phyloP scores from a whole-genome alignment of 2,888 invertebrate species.

The Actias luna region DNA sequence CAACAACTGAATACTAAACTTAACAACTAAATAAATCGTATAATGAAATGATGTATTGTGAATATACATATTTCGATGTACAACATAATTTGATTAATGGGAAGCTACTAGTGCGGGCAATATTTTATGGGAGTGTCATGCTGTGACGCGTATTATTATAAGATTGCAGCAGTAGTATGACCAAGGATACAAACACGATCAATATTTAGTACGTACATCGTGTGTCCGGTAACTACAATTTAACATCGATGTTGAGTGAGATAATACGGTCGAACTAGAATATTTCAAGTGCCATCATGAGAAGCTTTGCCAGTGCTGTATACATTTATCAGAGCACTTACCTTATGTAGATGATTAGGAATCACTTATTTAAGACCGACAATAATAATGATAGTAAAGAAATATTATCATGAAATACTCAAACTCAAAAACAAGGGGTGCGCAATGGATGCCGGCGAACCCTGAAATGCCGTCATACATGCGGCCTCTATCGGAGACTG shows the following conservation, averaged over 20 bases:
- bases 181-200: conserved; percentile 11
- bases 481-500: conserved; percentile 69
- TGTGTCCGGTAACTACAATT: conserved; percentile 37
- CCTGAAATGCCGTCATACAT: conserved; percentile 70
- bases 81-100: conserved; percentile 4
- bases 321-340: conserved; percentile 40
- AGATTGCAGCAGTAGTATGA: neutral
- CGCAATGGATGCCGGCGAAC: conserved; percentile 67
- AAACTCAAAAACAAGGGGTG: conserved; percentile 43
- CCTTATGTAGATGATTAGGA: conserved; percentile 37
- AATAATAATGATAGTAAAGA: conserved; percentile 16
- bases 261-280: conserved; percentile 56
- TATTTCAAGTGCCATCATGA: conserved; percentile 43
- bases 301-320: conserved; percentile 56
- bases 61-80: neutral
- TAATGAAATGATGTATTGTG: neutral
- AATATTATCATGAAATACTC: conserved; percentile 26
- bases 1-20: no score
- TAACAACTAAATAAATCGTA: neutral
- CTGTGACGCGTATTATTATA: neutral
- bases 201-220: conserved; percentile 16
- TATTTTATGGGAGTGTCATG: conserved; percentile 15
- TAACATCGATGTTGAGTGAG: conserved; percentile 45
- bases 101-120: neutral
- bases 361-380: conserved; percentile 31